phyloP scores from a whole-genome alignment of 2,797 vertebrate genomes.

The Pteronotus mesoamericanus region DNA sequence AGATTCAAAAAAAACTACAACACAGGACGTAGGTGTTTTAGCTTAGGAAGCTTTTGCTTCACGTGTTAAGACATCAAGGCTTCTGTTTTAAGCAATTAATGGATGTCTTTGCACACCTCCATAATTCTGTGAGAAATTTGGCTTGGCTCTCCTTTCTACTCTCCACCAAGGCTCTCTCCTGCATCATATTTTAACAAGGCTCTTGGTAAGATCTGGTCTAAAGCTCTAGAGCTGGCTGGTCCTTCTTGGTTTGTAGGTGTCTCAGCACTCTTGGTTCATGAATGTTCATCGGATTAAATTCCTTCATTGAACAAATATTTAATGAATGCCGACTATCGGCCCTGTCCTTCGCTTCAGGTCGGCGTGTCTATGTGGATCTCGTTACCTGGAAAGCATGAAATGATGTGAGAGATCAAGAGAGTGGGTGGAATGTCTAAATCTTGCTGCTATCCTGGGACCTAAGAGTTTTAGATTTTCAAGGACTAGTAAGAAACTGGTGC shows the following conservation, averaged over 20 bases:
- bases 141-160: background rate
- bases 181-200: background rate
- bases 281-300: background rate
- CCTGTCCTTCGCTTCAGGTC: background rate
- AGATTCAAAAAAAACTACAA: background rate
- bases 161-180: background rate
- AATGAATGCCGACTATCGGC: background rate
- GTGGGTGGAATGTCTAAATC: background rate
- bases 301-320: background rate
- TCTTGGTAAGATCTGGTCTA: background rate
- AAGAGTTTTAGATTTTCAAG: background rate
- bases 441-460: background rate
- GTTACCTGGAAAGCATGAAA: background rate
- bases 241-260: background rate
- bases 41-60: background rate
- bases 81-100: background rate
- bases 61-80: background rate
- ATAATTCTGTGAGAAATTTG: background rate
- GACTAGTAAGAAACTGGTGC: no score
- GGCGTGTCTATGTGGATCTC: background rate
- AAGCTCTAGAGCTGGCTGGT: background rate
- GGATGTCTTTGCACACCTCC: background rate
- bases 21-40: background rate
- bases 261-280: background rate
- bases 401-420: background rate